Evolutionary conservation across 2,113 vertebrate species (phyloP).

Genomic region (Petaurus breviceps): DNA sequence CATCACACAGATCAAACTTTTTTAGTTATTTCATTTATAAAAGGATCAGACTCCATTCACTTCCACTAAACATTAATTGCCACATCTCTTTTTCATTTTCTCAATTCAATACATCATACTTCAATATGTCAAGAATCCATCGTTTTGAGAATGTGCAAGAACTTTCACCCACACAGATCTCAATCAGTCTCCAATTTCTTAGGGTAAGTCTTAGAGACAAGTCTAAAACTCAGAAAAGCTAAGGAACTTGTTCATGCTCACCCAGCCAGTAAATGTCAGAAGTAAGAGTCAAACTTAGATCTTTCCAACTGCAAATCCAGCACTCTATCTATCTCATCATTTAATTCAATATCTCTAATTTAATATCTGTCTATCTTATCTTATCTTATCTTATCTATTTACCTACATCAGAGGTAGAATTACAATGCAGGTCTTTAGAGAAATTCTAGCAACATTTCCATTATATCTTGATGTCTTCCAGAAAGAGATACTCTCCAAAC

Average conservation of each 20-base stretch:
- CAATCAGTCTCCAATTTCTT: too few relatives aligned
- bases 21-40: not conserved
- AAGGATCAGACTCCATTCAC: not conserved
- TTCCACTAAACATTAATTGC: not conserved
- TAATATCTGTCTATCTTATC: not conserved
- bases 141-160: not conserved
- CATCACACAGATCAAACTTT: not conserved
- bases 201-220: too few relatives aligned
- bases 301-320: too few relatives aligned
- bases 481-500: not conserved
- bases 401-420: not conserved
- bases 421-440: not conserved
- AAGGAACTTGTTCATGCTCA: too few relatives aligned
- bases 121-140: not conserved
- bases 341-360: too few relatives aligned
- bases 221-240: too few relatives aligned
- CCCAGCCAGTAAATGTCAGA: too few relatives aligned
- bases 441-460: not conserved
- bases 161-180: not conserved
- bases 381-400: too few relatives aligned
- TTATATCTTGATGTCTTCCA: not conserved
- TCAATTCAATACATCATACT: not conserved
- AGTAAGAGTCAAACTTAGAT: too few relatives aligned
- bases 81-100: not conserved
- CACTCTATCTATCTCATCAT: too few relatives aligned